Evolutionary conservation across 1,140 invertebrate species (phyloP).

Genomic region (Mycetomoellerius zeteki): DNA sequence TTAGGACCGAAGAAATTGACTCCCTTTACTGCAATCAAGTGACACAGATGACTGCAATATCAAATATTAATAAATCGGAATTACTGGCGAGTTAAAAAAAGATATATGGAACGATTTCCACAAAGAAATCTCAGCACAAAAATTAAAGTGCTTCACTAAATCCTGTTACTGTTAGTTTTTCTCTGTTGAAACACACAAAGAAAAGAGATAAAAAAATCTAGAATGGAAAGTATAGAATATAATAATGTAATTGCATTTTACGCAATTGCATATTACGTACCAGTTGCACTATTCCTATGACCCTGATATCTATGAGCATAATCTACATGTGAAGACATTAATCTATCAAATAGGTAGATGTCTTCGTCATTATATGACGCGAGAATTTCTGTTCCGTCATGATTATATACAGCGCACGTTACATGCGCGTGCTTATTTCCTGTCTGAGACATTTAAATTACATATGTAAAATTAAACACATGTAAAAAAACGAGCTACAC

Average conservation of each 20-base stretch:
- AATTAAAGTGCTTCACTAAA: not conserved
- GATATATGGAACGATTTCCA: not conserved
- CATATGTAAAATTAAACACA: slow-evolving; percentile 22
- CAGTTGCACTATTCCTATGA: slow-evolving; percentile 92
- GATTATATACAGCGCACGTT: slow-evolving; percentile 96
- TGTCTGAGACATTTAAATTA: slow-evolving; percentile 61
- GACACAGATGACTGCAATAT: not conserved
- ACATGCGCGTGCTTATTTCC: slow-evolving; percentile 88
- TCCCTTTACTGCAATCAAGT: slow-evolving; percentile 92
- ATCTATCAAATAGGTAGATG: slow-evolving; percentile 96
- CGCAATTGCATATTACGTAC: slow-evolving; percentile 76
- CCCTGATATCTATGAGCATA: slow-evolving; percentile 93
- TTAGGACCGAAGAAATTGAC: slow-evolving; percentile 97
- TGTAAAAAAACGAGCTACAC: not conserved
- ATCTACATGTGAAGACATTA: slow-evolving; percentile 86
- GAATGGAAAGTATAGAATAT: not conserved
- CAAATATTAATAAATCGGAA: slow-evolving; percentile 11
- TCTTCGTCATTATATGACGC: slow-evolving; percentile 97
- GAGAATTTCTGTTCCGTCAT: slow-evolving; percentile 96
- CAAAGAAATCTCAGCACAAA: not conserved
- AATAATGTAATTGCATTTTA: not conserved
- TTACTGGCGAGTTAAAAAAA: not conserved
- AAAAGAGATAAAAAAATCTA: slow-evolving; percentile 6
- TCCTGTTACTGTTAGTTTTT: not conserved
- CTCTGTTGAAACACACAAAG: not conserved